Evolutionary conservation across 2,888 invertebrate genomes (phyloP), one percentile per base, ranked within the genome.

Genomic region (Sinodicranocentrus sp.): DNA sequence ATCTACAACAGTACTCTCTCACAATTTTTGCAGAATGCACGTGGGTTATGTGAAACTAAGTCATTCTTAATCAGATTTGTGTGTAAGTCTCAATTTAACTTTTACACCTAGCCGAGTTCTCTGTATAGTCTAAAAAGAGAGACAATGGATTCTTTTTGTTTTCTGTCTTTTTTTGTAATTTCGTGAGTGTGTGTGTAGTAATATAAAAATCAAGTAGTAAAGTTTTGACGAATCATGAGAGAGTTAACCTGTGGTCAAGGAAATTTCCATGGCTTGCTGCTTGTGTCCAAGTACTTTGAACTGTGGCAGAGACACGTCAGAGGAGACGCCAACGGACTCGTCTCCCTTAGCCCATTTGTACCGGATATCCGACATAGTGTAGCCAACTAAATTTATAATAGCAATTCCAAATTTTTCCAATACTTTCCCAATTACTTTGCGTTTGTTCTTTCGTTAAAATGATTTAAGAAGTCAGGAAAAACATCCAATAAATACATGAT

Each of bases 251-350:
- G 97, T 97, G 92, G 97, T 97, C 91, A 97, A 95, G 92, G 96
- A 96, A 94, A 97, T 97, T 93, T 97, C 97, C 95, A 96, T 96
- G 91, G 95, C 96, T 91, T 96, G 95, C 93, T 97, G 97, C 90
- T 96, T 95, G 93, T 97, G 97, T 91, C 97, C 97, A 92, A 97
- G 95, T 92, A 97, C 97, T 94, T 97, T 96, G 95, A 98, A 98
- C 93, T 98, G 97, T 92, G 98, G 97, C 92, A 98, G 95, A 91
- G 97, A 96, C 92, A 97, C 97, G 93, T 97, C 97, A 92, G 95
- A 95, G 93, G 96, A 96, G 91, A 97, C 96, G 92, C 96, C 97
- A 92, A 98, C 97, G 92, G 97, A 96, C 93, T 96, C 95, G 91
- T 95, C 95, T 90, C 96, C 96, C 92, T 97, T 96, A 93, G 96